phyloP scores from a whole-genome alignment of 1,140 invertebrate species.

The Calosoma granatense region DNA sequence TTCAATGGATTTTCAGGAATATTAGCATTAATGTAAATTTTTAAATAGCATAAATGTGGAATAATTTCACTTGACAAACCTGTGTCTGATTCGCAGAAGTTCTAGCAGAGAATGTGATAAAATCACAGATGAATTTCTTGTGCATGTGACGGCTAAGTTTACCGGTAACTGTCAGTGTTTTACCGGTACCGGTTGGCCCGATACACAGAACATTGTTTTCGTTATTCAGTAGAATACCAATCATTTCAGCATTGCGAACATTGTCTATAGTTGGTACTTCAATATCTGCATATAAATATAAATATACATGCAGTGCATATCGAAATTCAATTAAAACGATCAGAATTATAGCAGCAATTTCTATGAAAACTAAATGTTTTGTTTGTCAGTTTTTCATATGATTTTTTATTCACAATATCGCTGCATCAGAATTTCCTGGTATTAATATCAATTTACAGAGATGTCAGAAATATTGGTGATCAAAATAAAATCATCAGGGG shows the following conservation, averaged over 20 bases:
- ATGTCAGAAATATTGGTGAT: too few relatives aligned
- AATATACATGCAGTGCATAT: background rate
- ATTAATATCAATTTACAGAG: too few relatives aligned
- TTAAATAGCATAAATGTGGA: too few relatives aligned
- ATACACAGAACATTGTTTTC: constrained; percentile 59
- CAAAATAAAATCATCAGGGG: too few relatives aligned
- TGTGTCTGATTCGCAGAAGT: constrained; percentile 70
- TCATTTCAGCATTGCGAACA: constrained; percentile 40
- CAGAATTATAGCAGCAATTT: background rate
- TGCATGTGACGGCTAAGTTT: constrained; percentile 49
- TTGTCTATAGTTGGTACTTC: constrained; percentile 61
- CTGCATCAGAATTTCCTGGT: too few relatives aligned
- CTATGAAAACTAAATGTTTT: background rate
- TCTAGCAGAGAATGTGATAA: constrained; percentile 69
- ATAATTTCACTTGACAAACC: too few relatives aligned
- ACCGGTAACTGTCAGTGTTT: constrained; percentile 62
- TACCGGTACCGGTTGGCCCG: constrained; percentile 74
- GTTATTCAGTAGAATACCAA: constrained; percentile 47
- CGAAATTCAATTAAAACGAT: background rate
- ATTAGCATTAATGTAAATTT: too few relatives aligned
- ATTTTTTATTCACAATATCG: too few relatives aligned
- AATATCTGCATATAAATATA: constrained; percentile 46
- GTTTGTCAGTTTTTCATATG: background rate
- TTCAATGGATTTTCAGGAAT: too few relatives aligned
- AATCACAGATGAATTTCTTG: constrained; percentile 61